Evolutionary conservation across 2,797 vertebrate species (phyloP), one percentile per base, ranked within the genome.

Genomic region (Tokudaia muenninki): DNA sequence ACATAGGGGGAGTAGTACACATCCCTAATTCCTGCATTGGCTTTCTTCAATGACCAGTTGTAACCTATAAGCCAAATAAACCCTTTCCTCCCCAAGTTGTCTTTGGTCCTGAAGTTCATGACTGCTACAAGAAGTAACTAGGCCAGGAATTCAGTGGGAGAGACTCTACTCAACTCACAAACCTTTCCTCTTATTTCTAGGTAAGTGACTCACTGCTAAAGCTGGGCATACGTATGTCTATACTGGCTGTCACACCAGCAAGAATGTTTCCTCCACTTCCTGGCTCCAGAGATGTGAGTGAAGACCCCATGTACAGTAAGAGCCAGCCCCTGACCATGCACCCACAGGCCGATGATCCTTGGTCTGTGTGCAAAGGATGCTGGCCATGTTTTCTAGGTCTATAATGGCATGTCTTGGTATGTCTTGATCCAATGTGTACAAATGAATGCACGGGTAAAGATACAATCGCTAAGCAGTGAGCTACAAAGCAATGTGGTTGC

Each of bases 191-290:
- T 93, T 59, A 65, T 84, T 52, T 26, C 89, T 98, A 98, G 98
- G 98, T 99, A 98, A 98, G 98, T 99, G 98, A 95, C 61, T 96
- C 67, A 0, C 94, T 74, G 67, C 97, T 89, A 74, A 90, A 1
- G 86, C 12, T 34, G 2, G 78, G 21, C 47, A n/a, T 7, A 9
- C 9, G 6, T 29, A 91, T 88, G 91, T 57, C 75, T 77, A 14
- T 34, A 22, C 77, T 34, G 3, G 6, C 80, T 21, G 34, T 2
- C 57, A 29, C 7, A 31, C 2, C 44, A 29, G 0, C 81, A 59
- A 87, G 95, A 80, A 11, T 6, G 12, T 47, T 41, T 61, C 2
- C 41, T 81, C 81, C 0, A 0, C 21, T 44, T 72, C 93, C 92
- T 4, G 6, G 65, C 86, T 97, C 70, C 7, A 75, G 80, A 41